Conservation (phyloP, 2,888 invertebrate species). For the Ormyrus nitidulus region DNA sequence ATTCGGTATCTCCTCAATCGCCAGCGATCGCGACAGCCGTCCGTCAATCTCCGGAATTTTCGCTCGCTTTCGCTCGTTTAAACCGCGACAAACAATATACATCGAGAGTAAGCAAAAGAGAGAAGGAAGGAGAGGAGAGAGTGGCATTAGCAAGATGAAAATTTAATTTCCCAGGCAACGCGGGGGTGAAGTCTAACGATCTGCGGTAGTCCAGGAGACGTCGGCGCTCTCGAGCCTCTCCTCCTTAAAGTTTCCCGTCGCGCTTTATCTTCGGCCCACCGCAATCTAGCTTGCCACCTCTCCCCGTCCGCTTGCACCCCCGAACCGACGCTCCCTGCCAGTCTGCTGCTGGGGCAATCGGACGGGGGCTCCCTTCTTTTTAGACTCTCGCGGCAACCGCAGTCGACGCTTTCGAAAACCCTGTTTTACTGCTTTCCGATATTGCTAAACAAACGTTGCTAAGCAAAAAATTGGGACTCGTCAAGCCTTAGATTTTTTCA, state of each 20-base stretch:
- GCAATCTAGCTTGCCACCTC: slow-evolving; percentile 36
- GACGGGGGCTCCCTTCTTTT: slow-evolving; percentile 22
- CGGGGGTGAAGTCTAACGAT: slow-evolving; percentile 51
- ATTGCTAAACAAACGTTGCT: too few species aligned
- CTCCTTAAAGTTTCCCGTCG: slow-evolving; percentile 46
- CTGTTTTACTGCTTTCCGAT: too few species aligned
- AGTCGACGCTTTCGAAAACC: too few species aligned
- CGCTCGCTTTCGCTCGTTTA: not conserved
- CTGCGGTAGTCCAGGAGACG: slow-evolving; percentile 48
- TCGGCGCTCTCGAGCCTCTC: slow-evolving; percentile 17
- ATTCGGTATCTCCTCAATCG: not conserved
- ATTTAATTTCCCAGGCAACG: slow-evolving; percentile 52
- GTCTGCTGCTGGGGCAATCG: slow-evolving; percentile 23
- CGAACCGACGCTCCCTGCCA: not conserved
- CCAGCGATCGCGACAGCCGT: slow-evolving; percentile 1
- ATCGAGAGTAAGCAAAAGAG: not conserved
- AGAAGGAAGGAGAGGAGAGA: slow-evolving; percentile 6
- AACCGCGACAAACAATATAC: slow-evolving; percentile 29
- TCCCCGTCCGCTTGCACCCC: not conserved
- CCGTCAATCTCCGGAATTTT: slow-evolving; percentile 11
- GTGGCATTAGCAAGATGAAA: slow-evolving; percentile 55
- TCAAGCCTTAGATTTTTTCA: too few species aligned
- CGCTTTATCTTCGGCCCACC: slow-evolving; percentile 50
- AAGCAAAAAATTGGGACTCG: too few species aligned
- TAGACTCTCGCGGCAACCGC: slow-evolving; percentile 9